A percentile compares a stretch with the other conserved stretches of the same genome.
Evolutionary conservation across 2,113 vertebrate genomes (phyloP).

Genomic region (Tamias sibiricus): DNA sequence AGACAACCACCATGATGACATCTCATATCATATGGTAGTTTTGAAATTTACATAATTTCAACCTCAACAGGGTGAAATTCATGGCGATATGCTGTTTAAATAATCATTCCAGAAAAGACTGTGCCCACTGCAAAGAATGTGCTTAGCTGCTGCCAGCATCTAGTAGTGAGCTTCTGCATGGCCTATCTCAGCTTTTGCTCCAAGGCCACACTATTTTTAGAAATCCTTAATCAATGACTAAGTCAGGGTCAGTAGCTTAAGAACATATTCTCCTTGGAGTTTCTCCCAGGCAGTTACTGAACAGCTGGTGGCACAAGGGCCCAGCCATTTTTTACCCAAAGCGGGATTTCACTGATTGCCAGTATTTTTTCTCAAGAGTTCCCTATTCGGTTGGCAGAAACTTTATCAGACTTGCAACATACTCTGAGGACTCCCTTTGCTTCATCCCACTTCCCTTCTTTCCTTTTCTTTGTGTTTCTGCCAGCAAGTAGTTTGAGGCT

Average conservation of each 20-base stretch:
- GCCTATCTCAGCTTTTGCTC: not conserved
- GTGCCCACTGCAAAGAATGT: not conserved
- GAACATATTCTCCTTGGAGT: not conserved
- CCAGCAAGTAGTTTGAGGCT: not conserved
- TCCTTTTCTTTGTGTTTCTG: not conserved
- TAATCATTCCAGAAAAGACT: not conserved
- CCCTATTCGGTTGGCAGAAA: not conserved
- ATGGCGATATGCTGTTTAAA: not conserved
- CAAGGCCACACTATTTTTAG: not conserved
- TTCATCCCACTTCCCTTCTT: not conserved
- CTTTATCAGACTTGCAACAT: not conserved
- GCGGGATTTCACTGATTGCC: not conserved
- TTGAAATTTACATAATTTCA: conserved; percentile 53
- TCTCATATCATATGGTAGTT: conserved; percentile 12
- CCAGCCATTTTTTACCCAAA: not conserved
- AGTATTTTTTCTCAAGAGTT: not conserved
- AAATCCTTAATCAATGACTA: not conserved
- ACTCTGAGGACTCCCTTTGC: not conserved
- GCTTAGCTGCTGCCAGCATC: not conserved
- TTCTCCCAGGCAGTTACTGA: not conserved
- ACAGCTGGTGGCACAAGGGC: not conserved
- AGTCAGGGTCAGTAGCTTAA: not conserved
- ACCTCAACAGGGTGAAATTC: not conserved
- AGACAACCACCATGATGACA: not conserved
- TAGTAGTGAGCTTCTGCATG: not conserved